Base-by-base conservation (phyloP, 35 echinoderm and acorn worm genomes). In the Apostichopus japonicus region DNA sequence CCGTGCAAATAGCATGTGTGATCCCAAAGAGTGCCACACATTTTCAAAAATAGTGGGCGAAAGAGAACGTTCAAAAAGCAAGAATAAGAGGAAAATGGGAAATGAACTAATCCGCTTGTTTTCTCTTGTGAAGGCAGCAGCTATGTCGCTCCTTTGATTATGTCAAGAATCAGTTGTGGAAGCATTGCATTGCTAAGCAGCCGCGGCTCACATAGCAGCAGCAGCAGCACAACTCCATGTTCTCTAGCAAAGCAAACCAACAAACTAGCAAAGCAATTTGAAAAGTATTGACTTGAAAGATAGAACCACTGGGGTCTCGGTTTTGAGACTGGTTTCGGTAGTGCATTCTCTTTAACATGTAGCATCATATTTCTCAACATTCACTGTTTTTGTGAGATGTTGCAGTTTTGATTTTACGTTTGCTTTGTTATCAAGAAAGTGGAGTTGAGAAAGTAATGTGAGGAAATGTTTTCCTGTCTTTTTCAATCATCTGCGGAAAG, bases 91-190 rank as follows among this genome's bases (percentile, higher is more conserved):
- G 5, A 56, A 44, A 82, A 13, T 82, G 79, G 44, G 13, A 24
- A 82, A 19, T 54, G 6, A 44, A 82, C 44, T 82, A 3, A 19
- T 23, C 57, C 61, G 24, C 52, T 51, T 89, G 67, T 89, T 53
- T 73, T 89, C 86, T 89, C 86, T 89, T 89, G 86, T 89, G 59
- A 89, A 72, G 27, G 86, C 86, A 89, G 86, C 86, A 89, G 86
- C 27, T 23, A 21, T 72, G 19, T 54, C 62, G 62, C 86, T 24
- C 10, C 8, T 11, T 89, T 73, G 16, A 67, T 89, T 72, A 25
- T 59, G 62, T 72, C 86, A 89, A 72, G 86, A 72, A 65, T 67
- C 86, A 89, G 56, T 89, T 72, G 67, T 89, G 86, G 62, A 63
- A 73, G 23, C 86, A 89, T 89, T 89, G 86, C 86, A 73, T 44